phyloP scores from a whole-genome alignment of 2,888 invertebrate species.

The Tricholauxania praeusta region DNA sequence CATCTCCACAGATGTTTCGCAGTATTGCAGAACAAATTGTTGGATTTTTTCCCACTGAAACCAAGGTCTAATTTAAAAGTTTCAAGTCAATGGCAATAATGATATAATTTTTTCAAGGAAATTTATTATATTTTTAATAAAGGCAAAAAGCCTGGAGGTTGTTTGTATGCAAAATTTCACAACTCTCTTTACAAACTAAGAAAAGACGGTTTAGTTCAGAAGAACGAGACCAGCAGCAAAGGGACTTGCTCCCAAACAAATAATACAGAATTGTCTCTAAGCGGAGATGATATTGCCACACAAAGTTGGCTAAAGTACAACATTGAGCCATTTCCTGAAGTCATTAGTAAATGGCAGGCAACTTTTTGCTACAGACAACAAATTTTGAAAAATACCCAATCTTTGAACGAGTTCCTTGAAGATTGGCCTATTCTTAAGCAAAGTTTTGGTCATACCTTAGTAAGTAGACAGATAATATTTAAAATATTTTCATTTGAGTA shows the following conservation, averaged over 20 bases:
- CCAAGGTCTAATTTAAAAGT: too few species aligned
- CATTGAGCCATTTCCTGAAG: slow-evolving; percentile 6
- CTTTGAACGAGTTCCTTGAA: background rate
- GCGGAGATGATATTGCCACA: too few species aligned
- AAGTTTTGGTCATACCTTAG: background rate
- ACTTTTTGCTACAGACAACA: background rate
- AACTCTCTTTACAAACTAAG: slow-evolving; percentile 12
- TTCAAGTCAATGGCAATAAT: too few species aligned
- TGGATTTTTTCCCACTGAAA: too few species aligned
- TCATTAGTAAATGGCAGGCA: background rate
- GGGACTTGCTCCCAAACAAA: too few species aligned
- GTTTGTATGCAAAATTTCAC: slow-evolving; percentile 5
- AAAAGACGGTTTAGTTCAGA: slow-evolving; percentile 6
- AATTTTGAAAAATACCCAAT: background rate
- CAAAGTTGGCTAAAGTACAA: slow-evolving; percentile 3
- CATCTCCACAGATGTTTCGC: too few species aligned
- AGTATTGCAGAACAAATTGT: too few species aligned
- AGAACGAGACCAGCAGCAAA: too few species aligned
- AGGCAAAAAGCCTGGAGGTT: slow-evolving; percentile 5
- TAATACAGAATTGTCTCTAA: background rate
- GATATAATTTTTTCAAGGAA: too few species aligned
- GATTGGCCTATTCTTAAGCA: background rate
- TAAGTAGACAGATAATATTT: background rate
- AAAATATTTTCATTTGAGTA: too few species aligned
- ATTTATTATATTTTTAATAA: slow-evolving; percentile 3